A percentile compares a stretch with the other conserved stretches of the same genome.
Evolutionary conservation across 1,140 invertebrate genomes (phyloP).

Genomic region (Drosophila miranda): DNA sequence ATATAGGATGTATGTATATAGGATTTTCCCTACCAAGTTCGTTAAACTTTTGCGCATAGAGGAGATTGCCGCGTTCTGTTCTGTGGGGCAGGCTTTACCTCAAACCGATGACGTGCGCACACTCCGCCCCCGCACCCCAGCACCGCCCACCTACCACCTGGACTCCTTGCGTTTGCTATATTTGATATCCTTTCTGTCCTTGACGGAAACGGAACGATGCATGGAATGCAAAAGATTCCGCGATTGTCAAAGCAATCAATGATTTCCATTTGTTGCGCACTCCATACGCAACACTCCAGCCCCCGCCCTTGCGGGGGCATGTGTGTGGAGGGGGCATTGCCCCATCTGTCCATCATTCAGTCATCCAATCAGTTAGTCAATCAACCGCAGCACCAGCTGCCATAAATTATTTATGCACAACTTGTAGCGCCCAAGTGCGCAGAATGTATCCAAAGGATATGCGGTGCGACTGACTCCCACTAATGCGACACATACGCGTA

Average conservation of each 20-base stretch:
- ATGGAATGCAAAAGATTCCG: conserved; percentile 27
- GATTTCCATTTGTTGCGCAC: conserved; percentile 44
- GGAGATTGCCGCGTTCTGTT: conserved; percentile 42
- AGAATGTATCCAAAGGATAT: conserved; percentile 50
- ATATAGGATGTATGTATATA: background rate
- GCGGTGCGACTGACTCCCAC: conserved; percentile 5
- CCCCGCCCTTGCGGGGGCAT: background rate
- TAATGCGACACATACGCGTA: background rate
- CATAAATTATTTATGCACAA: conserved; percentile 63
- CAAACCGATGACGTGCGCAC: conserved; percentile 72
- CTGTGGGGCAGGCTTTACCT: conserved; percentile 34
- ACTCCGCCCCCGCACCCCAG: conserved; percentile 28
- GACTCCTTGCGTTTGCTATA: conserved; percentile 40
- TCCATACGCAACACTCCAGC: background rate
- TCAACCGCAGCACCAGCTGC: conserved; percentile 47
- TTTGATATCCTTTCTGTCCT: conserved; percentile 66
- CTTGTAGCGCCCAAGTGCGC: conserved; percentile 41
- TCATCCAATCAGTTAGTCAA: conserved; percentile 46
- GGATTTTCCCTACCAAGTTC: conserved; percentile 49
- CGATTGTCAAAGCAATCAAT: conserved; percentile 34
- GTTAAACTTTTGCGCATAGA: conserved; percentile 67
- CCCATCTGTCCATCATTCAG: conserved; percentile 20
- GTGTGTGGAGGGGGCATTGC: conserved; percentile 13
- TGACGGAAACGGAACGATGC: conserved; percentile 38
- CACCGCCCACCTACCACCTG: background rate